Base-by-base conservation (phyloP, 2,888 invertebrate species). In the Sinotaia quadrata region DNA sequence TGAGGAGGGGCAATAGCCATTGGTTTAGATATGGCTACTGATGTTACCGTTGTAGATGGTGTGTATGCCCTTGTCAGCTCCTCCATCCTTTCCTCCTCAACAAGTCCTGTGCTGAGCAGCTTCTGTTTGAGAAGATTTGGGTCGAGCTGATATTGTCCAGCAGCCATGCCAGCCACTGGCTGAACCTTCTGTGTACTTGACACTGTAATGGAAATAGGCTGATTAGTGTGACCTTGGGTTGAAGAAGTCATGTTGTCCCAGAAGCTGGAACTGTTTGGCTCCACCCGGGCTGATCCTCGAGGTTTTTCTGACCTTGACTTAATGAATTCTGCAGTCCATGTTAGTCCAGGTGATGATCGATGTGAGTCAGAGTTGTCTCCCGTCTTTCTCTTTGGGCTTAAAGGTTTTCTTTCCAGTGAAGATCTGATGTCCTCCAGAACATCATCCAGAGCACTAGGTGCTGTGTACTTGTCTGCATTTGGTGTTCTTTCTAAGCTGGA, bases 91-190 rank as follows among this genome's bases (percentile, higher is more conserved):
- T 37, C 70, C 36, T 72, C 72, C 34, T 78, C 76, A 1, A 81
- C 83, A 36, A 84, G 65, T 21, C 84, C 84, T n/a, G 84, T 84
- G 44, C 72, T 78, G 54, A 83, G 71, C 18, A 84, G 71, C 68
- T 82, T 84, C 57, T 82, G 78, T 58, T 80, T 80, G 31, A 84
- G 73, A n/a, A 83, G 59, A 29, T 74, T 70, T 5, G 82, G 83
- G 52, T 84, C 84, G 2, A 84, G 75, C 54, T 83, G 82, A 59
- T 84, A 84, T 52, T 81, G 81, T 56, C 81, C 83, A 67, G 81
- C 79, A 0, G 79, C 79, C 66, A 66, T 66, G 8, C 57, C 66
- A 37, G 31, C 37, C n/a, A 12, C 33, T 15, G 65, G 37, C 7
- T 21, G 54, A 4, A 44, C 52, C 33, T 56, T 65, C 54, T 29